Conservation (phyloP, 2,797 vertebrate genomes). For the Pagetopsis macropterus region DNA sequence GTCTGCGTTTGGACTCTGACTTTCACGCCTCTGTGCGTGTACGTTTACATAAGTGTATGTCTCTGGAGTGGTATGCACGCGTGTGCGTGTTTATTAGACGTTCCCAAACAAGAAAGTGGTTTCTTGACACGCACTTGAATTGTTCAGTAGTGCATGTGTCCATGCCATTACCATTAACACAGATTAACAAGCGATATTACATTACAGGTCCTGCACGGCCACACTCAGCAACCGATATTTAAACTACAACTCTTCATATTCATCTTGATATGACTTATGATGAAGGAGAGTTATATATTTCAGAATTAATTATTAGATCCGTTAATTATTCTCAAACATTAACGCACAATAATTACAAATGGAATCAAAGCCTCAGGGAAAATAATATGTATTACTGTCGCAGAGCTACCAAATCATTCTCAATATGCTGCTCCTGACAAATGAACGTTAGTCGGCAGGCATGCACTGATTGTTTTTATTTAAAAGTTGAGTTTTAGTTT, state of each 20-base stretch:
- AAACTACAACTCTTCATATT: conserved; percentile 10
- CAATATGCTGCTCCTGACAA: not conserved
- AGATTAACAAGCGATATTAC: not conserved
- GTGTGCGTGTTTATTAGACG: conserved; percentile 6
- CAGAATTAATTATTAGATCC: not conserved
- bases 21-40: conserved; percentile 34
- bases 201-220: not conserved
- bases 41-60: conserved; percentile 2
- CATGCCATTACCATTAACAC: conserved; percentile 15
- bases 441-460: conserved; percentile 15
- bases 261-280: not conserved
- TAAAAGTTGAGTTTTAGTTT: conserved; percentile 11
- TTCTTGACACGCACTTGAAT: conserved; percentile 50
- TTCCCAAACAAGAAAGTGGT: conserved; percentile 46
- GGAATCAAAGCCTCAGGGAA: not conserved
- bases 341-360: not conserved
- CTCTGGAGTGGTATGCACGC: not conserved
- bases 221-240: no score
- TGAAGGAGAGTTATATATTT: not conserved
- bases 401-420: not conserved
- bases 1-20: conserved; percentile 46
- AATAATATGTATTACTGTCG: not conserved
- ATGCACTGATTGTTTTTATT: conserved; percentile 5
- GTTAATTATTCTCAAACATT: conserved; percentile 10
- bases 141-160: conserved; percentile 39